phyloP scores from a whole-genome alignment of 2,113 vertebrate genomes.

The Myrmecobius fasciatus region DNA sequence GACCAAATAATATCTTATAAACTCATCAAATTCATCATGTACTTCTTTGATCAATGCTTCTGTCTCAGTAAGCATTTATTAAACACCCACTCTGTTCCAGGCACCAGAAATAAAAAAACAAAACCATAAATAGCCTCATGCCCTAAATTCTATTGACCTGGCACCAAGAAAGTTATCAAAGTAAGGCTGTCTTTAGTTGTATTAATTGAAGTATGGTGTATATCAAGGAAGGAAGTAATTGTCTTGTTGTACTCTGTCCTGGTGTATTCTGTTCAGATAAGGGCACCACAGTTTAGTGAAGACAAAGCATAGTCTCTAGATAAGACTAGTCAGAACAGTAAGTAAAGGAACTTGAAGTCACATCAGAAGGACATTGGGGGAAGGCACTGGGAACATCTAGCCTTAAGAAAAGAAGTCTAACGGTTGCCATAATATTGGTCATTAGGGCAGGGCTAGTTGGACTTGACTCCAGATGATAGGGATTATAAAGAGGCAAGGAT shows the following conservation, averaged over 20 bases:
- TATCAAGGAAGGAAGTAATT: not conserved
- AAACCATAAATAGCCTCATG: not conserved
- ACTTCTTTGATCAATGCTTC: not conserved
- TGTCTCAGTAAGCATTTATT: not conserved
- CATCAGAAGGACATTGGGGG: not conserved
- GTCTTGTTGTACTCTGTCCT: not conserved
- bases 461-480: not conserved
- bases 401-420: not conserved
- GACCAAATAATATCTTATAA: not conserved
- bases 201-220: not conserved
- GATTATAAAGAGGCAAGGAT: not conserved
- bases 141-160: not conserved
- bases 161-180: not conserved
- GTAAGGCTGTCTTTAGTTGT: not conserved
- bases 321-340: not conserved
- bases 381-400: not conserved
- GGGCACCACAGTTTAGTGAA: not conserved
- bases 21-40: not conserved
- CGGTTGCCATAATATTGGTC: not conserved
- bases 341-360: not conserved
- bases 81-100: not conserved
- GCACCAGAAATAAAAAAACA: not conserved
- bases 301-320: not conserved
- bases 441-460: not conserved
- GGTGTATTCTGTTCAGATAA: not conserved